Percentiles rank a stretch among this genome's conserved stretches.
Conservation (phyloP, 1,140 invertebrate genomes). For the Dysdera silvatica region DNA sequence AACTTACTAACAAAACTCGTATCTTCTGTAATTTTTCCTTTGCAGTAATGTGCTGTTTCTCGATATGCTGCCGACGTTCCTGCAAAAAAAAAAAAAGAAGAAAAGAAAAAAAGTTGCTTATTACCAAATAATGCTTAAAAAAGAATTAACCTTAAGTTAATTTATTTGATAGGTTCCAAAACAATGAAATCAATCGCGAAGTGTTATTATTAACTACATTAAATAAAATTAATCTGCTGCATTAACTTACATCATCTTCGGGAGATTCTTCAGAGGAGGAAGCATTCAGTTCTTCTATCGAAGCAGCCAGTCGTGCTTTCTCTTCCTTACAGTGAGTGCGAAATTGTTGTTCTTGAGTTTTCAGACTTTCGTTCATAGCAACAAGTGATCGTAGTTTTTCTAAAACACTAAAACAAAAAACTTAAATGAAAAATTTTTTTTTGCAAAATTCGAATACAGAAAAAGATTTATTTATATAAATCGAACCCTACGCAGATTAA, state of each 20-base stretch:
- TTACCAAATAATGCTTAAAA: too few species aligned
- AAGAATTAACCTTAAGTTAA: too few species aligned
- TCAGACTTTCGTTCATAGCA: constrained; percentile 61
- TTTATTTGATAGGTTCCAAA: neutral
- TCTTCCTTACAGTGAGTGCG: constrained; percentile 64
- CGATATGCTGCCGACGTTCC: constrained; percentile 41
- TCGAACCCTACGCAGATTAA: too few species aligned
- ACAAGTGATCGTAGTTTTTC: constrained; percentile 58
- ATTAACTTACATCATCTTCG: constrained; percentile 40
- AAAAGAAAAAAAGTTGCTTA: too few species aligned
- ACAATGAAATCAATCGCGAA: neutral
- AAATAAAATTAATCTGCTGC: neutral
- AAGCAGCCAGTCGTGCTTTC: constrained; percentile 49
- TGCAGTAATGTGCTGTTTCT: constrained; percentile 44
- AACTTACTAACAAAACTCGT: constrained; percentile 42
- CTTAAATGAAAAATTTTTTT: too few species aligned
- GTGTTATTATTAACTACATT: neutral
- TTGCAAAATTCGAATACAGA: too few species aligned
- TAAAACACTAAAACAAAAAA: constrained; percentile 49
- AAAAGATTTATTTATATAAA: too few species aligned
- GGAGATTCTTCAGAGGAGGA: constrained; percentile 37
- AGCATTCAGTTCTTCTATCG: constrained; percentile 44
- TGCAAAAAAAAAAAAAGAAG: constrained; percentile 25
- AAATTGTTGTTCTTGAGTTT: constrained; percentile 63
- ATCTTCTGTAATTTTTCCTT: constrained; percentile 48